Base-by-base conservation (phyloP, 2,113 vertebrate genomes). In the Leucoraja erinaceus region DNA sequence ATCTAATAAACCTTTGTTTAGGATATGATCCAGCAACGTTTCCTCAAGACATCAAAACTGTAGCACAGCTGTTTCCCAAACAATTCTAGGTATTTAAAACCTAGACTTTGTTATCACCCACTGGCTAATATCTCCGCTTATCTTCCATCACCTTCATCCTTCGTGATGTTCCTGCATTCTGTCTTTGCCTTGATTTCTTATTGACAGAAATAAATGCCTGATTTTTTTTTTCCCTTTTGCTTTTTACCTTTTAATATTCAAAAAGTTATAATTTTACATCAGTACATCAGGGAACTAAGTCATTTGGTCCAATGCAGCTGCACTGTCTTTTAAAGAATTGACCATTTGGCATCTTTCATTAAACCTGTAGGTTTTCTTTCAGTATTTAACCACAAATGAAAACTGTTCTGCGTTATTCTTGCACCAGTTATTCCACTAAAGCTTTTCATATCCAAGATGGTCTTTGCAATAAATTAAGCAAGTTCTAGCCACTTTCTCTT, bases 71-170 rank as follows among this genome's bases (percentile, higher is more conserved):
- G 59, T n/a, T 63, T 0, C 11, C 33, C 25, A 5, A 14, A 63
- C 83, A 86, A n/a, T 86, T n/a, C n/a, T 59, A 63, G 28, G 83
- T n/a, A 63, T 63, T 86, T 63, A 86, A 86, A 86, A 86, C 59
- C 28, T 22, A 56, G 79, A 10, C 22, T 10, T 31, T 63, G 28
- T 86, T 28, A 63, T 31, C 56, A 63, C 28, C 14, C n/a, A 86
- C 61, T 5, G 2, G 3, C 79, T 54, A 70, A 83, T 83, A 9
- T 86, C 28, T n/a, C 59, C 61, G 61, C 9, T 86, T 63, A 86
- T 61, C 83, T 63, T 61, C n/a, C 28, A 61, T 86, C 56, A 25
- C 11, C 59, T 83, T 56, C 79, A 84, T 5, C 81, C 54, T 86
- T 86, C 25, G 5, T 86, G 25, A 4, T 86, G 56, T 63, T 86